phyloP scores from a whole-genome alignment of 2,113 vertebrate species.

The Pitta sordida region DNA sequence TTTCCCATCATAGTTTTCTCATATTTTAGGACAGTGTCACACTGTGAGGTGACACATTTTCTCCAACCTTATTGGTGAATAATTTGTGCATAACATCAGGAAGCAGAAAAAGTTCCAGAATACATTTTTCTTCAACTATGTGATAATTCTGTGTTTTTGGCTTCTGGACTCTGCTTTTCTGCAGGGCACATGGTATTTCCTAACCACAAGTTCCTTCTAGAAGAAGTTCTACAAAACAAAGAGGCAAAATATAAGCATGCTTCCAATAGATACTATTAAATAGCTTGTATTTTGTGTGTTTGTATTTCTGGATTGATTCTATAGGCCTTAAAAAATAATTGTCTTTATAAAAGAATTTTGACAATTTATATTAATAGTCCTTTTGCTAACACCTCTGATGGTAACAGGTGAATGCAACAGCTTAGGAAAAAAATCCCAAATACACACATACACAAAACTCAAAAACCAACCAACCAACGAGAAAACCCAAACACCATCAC shows the following conservation, averaged over 20 bases:
- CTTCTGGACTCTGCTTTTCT: neutral
- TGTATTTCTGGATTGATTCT: neutral
- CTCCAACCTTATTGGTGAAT: neutral
- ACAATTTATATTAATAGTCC: neutral
- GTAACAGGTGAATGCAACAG: neutral
- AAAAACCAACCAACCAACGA: neutral
- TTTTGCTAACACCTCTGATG: neutral
- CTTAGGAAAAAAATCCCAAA: neutral
- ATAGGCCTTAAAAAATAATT: neutral
- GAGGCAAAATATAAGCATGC: fast-evolving
- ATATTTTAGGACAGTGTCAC: neutral
- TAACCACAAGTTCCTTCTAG: neutral
- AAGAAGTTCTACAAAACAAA: neutral
- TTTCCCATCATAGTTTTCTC: neutral
- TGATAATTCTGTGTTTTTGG: neutral
- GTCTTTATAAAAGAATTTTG: neutral
- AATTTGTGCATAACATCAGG: neutral
- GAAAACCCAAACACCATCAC: too few species aligned
- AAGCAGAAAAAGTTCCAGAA: neutral
- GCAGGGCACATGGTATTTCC: neutral
- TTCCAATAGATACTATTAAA: neutral
- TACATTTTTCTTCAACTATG: neutral
- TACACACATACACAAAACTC: too few species aligned
- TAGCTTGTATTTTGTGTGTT: neutral
- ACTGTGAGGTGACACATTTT: fast-evolving